phyloP scores from a whole-genome alignment of 2,113 vertebrate species.

The Eidolon helvum region DNA sequence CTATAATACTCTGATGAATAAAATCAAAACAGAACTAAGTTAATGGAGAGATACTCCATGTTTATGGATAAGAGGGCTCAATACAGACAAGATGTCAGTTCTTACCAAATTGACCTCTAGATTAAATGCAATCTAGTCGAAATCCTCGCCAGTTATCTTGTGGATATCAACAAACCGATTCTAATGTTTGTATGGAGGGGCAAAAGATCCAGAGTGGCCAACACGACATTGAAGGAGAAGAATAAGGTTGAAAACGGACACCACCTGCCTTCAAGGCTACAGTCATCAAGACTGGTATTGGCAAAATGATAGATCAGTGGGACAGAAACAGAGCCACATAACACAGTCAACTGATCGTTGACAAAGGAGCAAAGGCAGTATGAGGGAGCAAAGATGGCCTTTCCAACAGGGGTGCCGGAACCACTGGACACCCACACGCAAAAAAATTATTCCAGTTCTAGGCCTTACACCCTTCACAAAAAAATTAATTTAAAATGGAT shows the following conservation, averaged over 20 bases:
- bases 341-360: neutral
- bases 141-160: neutral
- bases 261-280: neutral
- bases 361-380: neutral
- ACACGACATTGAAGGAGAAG: neutral
- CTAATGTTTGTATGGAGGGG: neutral
- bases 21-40: neutral
- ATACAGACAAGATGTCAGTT: neutral
- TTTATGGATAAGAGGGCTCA: neutral
- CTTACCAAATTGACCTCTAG: neutral
- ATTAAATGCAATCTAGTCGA: neutral
- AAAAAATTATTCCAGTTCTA: neutral
- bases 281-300: neutral
- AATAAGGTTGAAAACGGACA: neutral
- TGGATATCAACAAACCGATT: neutral
- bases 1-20: neutral
- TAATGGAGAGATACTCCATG: neutral
- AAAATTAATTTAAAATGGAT: neutral
- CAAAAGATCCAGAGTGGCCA: neutral
- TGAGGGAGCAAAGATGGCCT: neutral
- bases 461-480: neutral
- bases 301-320: neutral
- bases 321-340: neutral
- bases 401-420: neutral
- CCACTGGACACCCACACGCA: neutral